phyloP scores from a whole-genome alignment of 2,113 vertebrate species.

The Athene cunicularia region DNA sequence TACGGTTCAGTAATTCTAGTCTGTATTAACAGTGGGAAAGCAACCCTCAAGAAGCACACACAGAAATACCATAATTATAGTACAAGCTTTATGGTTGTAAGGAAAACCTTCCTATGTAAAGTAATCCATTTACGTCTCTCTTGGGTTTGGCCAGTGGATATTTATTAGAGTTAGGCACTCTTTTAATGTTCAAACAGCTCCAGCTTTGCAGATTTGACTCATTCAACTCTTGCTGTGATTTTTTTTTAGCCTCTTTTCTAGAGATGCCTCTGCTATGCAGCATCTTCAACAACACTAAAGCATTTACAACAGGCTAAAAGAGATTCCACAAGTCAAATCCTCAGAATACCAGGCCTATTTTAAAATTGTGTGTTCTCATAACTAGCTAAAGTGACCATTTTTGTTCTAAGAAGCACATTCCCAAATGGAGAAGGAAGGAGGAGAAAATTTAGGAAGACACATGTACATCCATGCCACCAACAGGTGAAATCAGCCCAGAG shows the following conservation, averaged over 20 bases:
- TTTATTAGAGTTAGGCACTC: not conserved
- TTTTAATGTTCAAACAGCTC: not conserved
- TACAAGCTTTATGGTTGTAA: not conserved
- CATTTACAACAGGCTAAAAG: not conserved
- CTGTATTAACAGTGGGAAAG: not conserved
- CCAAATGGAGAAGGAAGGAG: not conserved
- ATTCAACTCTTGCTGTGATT: rapidly evolving
- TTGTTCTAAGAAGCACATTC: not conserved
- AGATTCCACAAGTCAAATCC: not conserved
- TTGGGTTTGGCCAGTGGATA: not conserved
- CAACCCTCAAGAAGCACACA: not conserved
- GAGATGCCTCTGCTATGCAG: not conserved
- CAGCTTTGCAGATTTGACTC: not conserved
- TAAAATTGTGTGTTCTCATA: not conserved
- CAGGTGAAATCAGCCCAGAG: not conserved
- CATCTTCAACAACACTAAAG: not conserved
- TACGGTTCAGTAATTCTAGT: not conserved
- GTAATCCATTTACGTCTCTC: not conserved
- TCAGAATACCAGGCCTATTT: not conserved
- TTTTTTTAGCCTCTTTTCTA: not conserved
- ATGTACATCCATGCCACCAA: not conserved
- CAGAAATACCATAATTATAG: not conserved
- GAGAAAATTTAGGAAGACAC: not conserved
- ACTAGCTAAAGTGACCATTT: not conserved
- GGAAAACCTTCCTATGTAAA: not conserved